phyloP scores from a whole-genome alignment of 2,888 invertebrate genomes.

The Diplolepis rosae region DNA sequence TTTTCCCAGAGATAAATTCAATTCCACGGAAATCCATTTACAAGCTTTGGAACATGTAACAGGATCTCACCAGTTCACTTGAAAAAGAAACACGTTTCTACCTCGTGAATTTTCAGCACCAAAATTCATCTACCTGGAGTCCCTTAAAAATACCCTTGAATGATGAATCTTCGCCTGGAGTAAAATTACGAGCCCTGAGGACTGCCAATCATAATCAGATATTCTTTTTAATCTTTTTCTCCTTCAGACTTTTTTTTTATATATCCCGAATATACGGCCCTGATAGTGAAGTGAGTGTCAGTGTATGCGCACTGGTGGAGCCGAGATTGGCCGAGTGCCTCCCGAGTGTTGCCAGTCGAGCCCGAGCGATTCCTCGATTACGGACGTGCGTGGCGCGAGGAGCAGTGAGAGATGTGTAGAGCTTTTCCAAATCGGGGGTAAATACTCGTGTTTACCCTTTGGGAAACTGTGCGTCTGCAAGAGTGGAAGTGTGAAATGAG shows the following conservation, averaged over 20 bases:
- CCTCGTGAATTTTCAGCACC: not conserved
- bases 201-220: conserved; percentile 23
- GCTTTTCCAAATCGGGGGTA: conserved; percentile 30
- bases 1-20: not conserved
- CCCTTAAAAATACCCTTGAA: not conserved
- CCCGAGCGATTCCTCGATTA: conserved; percentile 39
- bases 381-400: conserved; percentile 42
- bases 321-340: not conserved
- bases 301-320: not conserved
- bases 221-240: not conserved
- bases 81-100: no score
- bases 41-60: not conserved
- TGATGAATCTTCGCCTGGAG: not conserved
- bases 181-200: conserved; percentile 1
- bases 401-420: conserved; percentile 34
- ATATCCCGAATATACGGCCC: not conserved
- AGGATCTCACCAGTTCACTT: not conserved
- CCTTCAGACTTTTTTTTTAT: not conserved
- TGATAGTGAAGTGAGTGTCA: not conserved
- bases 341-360: conserved; percentile 36
- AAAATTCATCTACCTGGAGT: not conserved
- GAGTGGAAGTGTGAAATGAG: conserved; percentile 31
- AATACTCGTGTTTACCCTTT: conserved; percentile 25
- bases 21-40: not conserved
- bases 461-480: conserved; percentile 19